Evolutionary conservation across 2,113 vertebrate species (phyloP).

Genomic region (Conger conger): DNA sequence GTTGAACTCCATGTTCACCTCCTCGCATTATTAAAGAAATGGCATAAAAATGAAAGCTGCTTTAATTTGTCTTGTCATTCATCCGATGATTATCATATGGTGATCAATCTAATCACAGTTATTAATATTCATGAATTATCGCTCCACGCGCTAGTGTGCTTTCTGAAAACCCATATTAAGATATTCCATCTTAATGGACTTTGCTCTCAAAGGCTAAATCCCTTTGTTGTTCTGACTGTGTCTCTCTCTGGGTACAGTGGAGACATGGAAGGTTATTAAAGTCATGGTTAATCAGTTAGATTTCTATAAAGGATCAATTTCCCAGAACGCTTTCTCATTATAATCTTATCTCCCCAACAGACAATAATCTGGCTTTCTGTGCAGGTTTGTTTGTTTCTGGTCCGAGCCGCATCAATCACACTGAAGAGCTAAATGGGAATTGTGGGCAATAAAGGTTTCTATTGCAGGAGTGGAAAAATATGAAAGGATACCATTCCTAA

Average conservation of each 20-base stretch:
- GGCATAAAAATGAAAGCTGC: background rate
- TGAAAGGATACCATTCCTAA: background rate
- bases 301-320: constrained; percentile 5
- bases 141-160: background rate
- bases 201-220: constrained; percentile 6
- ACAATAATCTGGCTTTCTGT: constrained; percentile 5
- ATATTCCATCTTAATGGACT: constrained; percentile 2
- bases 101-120: background rate
- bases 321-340: constrained; percentile 11
- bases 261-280: constrained; percentile 4
- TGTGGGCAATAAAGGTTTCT: background rate
- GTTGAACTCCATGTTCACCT: background rate
- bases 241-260: background rate
- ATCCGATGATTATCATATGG: background rate
- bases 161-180: background rate
- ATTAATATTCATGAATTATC: constrained; percentile 1
- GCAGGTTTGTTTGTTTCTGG: background rate
- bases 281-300: constrained; percentile 3
- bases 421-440: background rate
- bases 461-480: background rate
- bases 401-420: background rate
- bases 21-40: background rate
- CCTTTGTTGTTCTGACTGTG: background rate
- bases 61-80: background rate
- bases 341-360: constrained; percentile 1